Base-by-base conservation (phyloP, 2,113 vertebrate species). In the Eulemur rufifrons region DNA sequence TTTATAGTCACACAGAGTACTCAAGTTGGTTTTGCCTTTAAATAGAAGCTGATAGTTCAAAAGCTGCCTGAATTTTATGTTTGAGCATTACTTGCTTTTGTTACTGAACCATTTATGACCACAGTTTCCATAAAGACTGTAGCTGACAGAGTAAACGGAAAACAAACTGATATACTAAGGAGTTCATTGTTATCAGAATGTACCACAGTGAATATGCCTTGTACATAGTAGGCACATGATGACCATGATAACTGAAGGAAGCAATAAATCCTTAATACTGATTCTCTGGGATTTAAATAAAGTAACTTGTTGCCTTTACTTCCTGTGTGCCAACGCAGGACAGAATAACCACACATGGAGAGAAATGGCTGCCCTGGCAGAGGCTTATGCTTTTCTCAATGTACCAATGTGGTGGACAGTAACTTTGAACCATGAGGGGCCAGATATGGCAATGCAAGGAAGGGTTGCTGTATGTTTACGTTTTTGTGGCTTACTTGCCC, bases 21-120 rank as follows among this genome's bases (percentile, higher is more conserved):
- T 92, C 42, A 74, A 92, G 56, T 37, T 89, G 45, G 52, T 92
- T 91, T 86, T 89, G n/a, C 20, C 45, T 82, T 96, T 91, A 78
- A 91, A 78, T 29, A 68, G 87, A 89, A 74, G n/a, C 85, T 39
- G 32, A 27, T 54, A 54, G 52, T 81, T 85, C 69, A 76, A 86
- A 92, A 92, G 66, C 25, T 92, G 71, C 25, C 47, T 82, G 23
- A 29, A 84, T 76, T 81, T 92, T 82, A 92, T 86, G 11, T 77
- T 68, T 86, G 59, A 71, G 13, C 56, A 32, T 39, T 76, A 42
- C 89, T 92, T 89, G 56, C 39, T 89, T 94, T 74, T 61, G 71
- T 71, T 76, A 61, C n/a, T 68, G 56, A 94, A 89, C 59, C 18
- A 89, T 23, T 84, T 59, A 71, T 0, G 52, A 54, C 8, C 63